These are phyloP conservation scores for Loripinus fragilis DNA, from an alignment of 2,888 invertebrate genomes.

Conservation along the genomic window DNA sequence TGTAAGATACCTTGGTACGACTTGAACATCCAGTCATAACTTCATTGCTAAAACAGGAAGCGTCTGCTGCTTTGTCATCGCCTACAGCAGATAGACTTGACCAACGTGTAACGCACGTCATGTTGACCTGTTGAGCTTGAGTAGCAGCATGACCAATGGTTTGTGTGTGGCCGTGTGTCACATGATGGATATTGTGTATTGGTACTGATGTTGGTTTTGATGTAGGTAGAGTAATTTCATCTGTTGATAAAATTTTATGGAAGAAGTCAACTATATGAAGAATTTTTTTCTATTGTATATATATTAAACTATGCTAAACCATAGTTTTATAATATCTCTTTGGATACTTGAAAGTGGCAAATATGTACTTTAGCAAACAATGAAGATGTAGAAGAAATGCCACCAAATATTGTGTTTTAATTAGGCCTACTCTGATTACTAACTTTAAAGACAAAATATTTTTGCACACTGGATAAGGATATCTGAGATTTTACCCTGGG, in stretches of 20 bases:
- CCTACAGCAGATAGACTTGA: conserved; percentile 48
- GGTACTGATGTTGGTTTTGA: conserved; percentile 23
- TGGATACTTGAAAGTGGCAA: too few relatives aligned
- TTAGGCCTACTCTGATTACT: too few relatives aligned
- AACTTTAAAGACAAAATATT: too few relatives aligned
- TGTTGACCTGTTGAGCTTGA: conserved; percentile 9
- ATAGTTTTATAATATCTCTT: too few relatives aligned
- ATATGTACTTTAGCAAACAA: too few relatives aligned
- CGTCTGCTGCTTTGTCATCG: conserved; percentile 44
- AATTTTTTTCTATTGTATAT: too few relatives aligned
- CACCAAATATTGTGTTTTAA: too few relatives aligned
- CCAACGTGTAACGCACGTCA: conserved; percentile 42
- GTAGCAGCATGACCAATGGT: conserved; percentile 33
- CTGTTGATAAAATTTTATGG: background rate
- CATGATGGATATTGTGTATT: conserved; percentile 28
- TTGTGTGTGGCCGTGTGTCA: conserved; percentile 36
- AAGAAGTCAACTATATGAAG: too few relatives aligned
- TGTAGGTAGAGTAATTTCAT: conserved; percentile 38
- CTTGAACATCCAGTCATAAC: conserved; percentile 54
- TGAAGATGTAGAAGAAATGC: too few relatives aligned
- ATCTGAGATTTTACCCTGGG: too few relatives aligned
- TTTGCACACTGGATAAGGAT: too few relatives aligned
- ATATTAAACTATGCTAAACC: too few relatives aligned
- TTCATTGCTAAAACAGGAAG: conserved; percentile 38
- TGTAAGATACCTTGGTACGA: conserved; percentile 31